These are phyloP conservation scores for Atrichornis clamosus DNA, from an alignment of 2,113 vertebrate species.

Conservation along the genomic window DNA sequence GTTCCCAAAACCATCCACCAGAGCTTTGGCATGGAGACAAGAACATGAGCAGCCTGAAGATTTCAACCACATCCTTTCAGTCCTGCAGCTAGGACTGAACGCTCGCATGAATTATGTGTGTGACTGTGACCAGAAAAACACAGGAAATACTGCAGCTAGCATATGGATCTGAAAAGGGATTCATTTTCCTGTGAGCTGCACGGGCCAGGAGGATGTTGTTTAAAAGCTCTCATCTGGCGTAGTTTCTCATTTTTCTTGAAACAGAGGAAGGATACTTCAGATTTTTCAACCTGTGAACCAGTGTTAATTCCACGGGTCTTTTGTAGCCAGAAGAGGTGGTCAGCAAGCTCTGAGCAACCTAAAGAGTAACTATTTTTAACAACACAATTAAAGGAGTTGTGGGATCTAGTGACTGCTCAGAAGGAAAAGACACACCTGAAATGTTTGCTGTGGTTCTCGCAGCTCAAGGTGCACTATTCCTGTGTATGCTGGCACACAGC, in stretches of 20 bases:
- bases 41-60: constrained; percentile 37
- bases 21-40: constrained; percentile 57
- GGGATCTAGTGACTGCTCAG: neutral
- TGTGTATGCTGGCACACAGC: neutral
- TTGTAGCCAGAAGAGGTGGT: neutral
- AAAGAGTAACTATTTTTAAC: neutral
- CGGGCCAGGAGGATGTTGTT: neutral
- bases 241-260: neutral
- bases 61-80: constrained; percentile 62
- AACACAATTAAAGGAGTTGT: neutral
- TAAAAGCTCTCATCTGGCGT: neutral
- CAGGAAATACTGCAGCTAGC: constrained; percentile 45
- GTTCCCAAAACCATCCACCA: constrained; percentile 57
- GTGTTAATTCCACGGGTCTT: neutral
- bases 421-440: neutral
- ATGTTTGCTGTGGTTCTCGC: neutral
- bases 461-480: neutral
- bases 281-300: neutral
- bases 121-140: constrained; percentile 38
- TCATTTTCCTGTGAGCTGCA: neutral
- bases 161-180: constrained; percentile 3
- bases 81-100: neutral
- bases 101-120: neutral
- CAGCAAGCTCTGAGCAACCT: neutral
- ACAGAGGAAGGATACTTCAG: neutral